Evolutionary conservation across 2,113 vertebrate genomes (phyloP).

Genomic region (Hippocampus barbouri): DNA sequence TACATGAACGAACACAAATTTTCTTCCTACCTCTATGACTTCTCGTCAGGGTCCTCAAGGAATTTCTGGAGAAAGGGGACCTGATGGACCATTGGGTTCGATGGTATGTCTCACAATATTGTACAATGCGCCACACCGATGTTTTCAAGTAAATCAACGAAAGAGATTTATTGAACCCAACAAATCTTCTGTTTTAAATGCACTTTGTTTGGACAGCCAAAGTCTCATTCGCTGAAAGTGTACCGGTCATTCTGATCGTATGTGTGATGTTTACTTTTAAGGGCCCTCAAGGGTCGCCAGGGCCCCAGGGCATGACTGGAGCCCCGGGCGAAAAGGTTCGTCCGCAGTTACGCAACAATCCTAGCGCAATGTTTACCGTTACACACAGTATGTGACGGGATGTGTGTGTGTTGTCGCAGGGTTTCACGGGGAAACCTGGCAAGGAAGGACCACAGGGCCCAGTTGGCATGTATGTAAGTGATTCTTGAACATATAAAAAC

Average conservation of each 20-base stretch:
- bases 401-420: conserved; percentile 65
- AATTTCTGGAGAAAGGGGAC: conserved; percentile 68
- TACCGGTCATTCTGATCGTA: background rate
- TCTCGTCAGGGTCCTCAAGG: conserved; percentile 75
- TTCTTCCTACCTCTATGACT: background rate
- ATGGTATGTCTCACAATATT: conserved; percentile 59
- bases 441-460: conserved; percentile 78
- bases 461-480: conserved; percentile 87
- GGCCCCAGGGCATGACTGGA: conserved; percentile 67
- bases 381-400: conserved; percentile 1
- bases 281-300: conserved; percentile 74
- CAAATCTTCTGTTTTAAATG: background rate
- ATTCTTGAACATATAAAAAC: conserved; percentile 34
- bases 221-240: background rate
- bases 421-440: conserved; percentile 80
- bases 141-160: too few relatives aligned
- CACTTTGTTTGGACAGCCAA: background rate
- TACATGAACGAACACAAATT: background rate
- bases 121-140: too few relatives aligned
- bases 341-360: background rate
- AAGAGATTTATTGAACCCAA: background rate
- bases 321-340: conserved; percentile 74
- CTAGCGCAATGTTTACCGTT: background rate
- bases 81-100: conserved; percentile 69
- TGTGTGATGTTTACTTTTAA: conserved; percentile 40